Evolutionary conservation across 2,888 invertebrate species (phyloP).

Genomic region (Netelia melanura): DNA sequence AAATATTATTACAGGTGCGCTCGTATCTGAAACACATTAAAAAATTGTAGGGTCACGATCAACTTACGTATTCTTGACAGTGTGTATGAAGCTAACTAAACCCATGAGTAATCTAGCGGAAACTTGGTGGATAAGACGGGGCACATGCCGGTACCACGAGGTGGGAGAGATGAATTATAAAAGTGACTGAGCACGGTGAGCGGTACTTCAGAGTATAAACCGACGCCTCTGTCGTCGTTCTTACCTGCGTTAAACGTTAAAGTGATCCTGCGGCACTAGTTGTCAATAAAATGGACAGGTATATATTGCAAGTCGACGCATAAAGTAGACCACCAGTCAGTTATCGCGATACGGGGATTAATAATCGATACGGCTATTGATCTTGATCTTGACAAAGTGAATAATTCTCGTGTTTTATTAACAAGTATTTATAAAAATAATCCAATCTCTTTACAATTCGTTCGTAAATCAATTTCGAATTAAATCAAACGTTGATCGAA

Average conservation of each 20-base stretch:
- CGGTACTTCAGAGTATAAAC: slow-evolving; percentile 79
- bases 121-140: slow-evolving; percentile 44
- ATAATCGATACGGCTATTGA: slow-evolving; percentile 22
- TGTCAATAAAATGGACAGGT: neutral
- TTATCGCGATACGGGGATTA: slow-evolving; percentile 4
- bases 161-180: slow-evolving; percentile 84
- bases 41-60: slow-evolving; percentile 36
- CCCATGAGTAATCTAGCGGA: slow-evolving; percentile 31
- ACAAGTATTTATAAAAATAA: neutral
- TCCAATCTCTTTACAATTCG: neutral
- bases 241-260: slow-evolving; percentile 37
- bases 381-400: neutral
- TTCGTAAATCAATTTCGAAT: too few relatives aligned
- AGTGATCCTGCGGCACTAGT: slow-evolving; percentile 28
- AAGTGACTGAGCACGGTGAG: slow-evolving; percentile 80
- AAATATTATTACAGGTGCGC: neutral
- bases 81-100: neutral
- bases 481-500: too few relatives aligned
- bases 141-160: slow-evolving; percentile 63
- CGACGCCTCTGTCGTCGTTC: slow-evolving; percentile 47
- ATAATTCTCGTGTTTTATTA: neutral
- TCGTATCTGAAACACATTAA: neutral
- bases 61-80: slow-evolving; percentile 10
- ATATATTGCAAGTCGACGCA: slow-evolving; percentile 17
- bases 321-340: slow-evolving; percentile 5